These are phyloP conservation scores for Alviniconcha marisindica DNA, from an alignment of 1,140 invertebrate species.

Conservation along the genomic window DNA sequence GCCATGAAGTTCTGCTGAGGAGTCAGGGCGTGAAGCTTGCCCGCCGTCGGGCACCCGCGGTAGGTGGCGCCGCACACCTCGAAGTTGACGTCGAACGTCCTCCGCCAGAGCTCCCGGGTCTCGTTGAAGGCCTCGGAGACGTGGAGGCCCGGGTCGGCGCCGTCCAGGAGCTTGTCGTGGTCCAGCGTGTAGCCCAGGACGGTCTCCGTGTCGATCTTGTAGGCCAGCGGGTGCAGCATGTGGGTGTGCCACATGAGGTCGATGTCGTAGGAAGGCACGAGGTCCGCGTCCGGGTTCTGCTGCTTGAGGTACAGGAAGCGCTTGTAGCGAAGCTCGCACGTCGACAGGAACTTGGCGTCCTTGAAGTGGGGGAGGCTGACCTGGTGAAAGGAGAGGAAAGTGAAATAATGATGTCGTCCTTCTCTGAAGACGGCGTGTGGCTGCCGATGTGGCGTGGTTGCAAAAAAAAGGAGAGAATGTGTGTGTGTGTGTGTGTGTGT, in stretches of 20 bases:
- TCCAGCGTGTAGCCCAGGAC: constrained; percentile 75
- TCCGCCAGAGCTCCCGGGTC: constrained; percentile 55
- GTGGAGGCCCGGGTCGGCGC: constrained; percentile 72
- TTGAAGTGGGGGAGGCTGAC: constrained; percentile 77
- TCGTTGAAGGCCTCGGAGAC: constrained; percentile 60
- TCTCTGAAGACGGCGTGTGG: too few relatives aligned
- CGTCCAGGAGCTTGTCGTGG: constrained; percentile 77
- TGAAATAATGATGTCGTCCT: too few relatives aligned
- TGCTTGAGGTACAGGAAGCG: constrained; percentile 77
- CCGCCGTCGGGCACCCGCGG: constrained; percentile 68
- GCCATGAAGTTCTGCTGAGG: constrained; percentile 54
- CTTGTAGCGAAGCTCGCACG: constrained; percentile 75
- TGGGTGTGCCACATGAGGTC: constrained; percentile 78
- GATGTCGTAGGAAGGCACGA: constrained; percentile 79
- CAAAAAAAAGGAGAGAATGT: too few relatives aligned
- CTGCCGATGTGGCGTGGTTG: too few relatives aligned
- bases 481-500: too few relatives aligned
- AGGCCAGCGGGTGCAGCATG: constrained; percentile 75
- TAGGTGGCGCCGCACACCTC: constrained; percentile 70
- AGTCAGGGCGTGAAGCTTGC: constrained; percentile 55
- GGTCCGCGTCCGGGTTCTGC: constrained; percentile 73
- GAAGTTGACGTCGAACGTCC: constrained; percentile 66
- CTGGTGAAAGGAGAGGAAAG: constrained; percentile 70
- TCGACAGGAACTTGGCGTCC: constrained; percentile 74
- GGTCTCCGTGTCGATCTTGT: constrained; percentile 73